Percentiles rank a stretch among this genome's conserved stretches.
Conservation (phyloP, 2,113 vertebrate species). For the Atrichornis clamosus region DNA sequence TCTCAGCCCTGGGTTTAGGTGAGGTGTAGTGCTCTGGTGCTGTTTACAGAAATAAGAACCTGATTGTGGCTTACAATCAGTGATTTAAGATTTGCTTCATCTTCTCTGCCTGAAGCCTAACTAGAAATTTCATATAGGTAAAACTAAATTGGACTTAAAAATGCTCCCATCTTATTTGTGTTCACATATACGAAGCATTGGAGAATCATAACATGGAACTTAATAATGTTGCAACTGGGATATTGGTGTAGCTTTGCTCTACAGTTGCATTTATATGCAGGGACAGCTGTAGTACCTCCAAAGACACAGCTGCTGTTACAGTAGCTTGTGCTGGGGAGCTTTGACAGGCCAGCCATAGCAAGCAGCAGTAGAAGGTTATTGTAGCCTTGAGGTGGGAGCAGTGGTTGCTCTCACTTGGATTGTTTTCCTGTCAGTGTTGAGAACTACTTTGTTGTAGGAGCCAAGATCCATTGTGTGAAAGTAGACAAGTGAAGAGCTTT, state of each 20-base stretch:
- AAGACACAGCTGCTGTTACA: not conserved
- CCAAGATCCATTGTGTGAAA: not conserved
- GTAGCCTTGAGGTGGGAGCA: not conserved
- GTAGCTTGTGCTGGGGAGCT: not conserved
- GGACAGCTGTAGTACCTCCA: not conserved
- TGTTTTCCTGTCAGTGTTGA: not conserved
- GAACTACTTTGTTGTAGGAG: not conserved
- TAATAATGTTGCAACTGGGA: not conserved
- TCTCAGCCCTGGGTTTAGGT: not conserved
- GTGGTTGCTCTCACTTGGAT: not conserved
- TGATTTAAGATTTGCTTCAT: not conserved
- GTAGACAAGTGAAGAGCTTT: not conserved
- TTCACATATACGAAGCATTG: not conserved
- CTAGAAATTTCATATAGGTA: not conserved
- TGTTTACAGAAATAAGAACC: not conserved
- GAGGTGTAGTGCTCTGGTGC: not conserved
- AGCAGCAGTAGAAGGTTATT: not conserved
- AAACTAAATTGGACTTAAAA: not conserved
- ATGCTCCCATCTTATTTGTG: not conserved
- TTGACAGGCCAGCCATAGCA: not conserved
- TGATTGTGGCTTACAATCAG: not conserved
- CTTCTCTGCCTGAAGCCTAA: not conserved
- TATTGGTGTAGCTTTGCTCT: not conserved
- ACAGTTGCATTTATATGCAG: not conserved
- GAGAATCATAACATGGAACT: not conserved